A percentile compares a stretch with the other conserved stretches of the same genome.
These are phyloP conservation scores for Cosmopolites sordidus DNA, from an alignment of 2,888 invertebrate species.

Conservation along the genomic window DNA sequence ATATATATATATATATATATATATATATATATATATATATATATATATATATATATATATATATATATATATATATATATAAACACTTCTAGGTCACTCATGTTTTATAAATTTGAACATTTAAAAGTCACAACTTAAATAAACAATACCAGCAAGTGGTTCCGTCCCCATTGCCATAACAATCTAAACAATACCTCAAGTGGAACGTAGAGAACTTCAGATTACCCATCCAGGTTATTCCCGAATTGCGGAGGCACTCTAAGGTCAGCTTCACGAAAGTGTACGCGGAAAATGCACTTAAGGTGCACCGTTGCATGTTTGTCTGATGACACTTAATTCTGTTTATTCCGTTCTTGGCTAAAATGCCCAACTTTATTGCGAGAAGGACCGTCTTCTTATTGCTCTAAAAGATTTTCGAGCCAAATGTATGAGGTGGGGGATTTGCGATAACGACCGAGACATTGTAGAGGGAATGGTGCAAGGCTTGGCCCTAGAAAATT, in stretches of 20 bases:
- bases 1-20: no score
- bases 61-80: no score
- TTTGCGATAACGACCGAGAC: no score
- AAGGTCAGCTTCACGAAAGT: conserved; percentile 8
- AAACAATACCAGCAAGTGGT: no score
- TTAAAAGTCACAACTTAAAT: no score
- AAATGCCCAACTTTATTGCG: background rate
- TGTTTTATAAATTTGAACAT: no score
- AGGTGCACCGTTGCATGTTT: conserved; percentile 12
- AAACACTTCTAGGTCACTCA: no score
- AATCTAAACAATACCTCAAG: background rate
- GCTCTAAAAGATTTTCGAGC: conserved; percentile 4
- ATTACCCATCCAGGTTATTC: conserved; percentile 4
- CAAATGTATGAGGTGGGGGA: background rate
- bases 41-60: no score
- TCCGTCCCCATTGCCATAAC: background rate
- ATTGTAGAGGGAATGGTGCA: no score
- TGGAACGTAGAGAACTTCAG: conserved; percentile 15
- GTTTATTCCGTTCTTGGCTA: conserved; percentile 3
- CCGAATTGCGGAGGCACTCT: conserved; percentile 6
- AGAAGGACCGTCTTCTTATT: background rate
- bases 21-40: no score
- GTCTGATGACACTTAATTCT: conserved; percentile 13
- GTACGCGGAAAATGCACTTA: conserved; percentile 7
- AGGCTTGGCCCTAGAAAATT: no score